phyloP scores from a whole-genome alignment of 2,888 invertebrate genomes.

The Napeogenes inachia region DNA sequence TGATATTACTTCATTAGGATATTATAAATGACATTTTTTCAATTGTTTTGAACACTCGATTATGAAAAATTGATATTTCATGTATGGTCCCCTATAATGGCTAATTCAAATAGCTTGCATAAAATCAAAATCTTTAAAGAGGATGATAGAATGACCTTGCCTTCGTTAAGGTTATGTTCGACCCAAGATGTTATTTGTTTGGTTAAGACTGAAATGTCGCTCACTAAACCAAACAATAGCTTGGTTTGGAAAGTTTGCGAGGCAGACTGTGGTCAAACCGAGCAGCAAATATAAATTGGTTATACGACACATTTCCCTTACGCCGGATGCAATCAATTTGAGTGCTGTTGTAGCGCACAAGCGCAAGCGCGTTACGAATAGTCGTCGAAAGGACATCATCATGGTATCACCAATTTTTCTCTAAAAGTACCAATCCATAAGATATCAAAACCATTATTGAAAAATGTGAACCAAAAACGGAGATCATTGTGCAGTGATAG shows the following conservation, averaged over 20 bases:
- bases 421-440: constrained; percentile 14
- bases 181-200: too few species aligned
- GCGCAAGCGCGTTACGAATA: constrained; percentile 53
- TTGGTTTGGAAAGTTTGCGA: constrained; percentile 23
- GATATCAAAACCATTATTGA: neutral
- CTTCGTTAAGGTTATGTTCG: too few species aligned
- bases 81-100: too few species aligned
- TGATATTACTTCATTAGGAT: too few species aligned
- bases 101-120: too few species aligned
- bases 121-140: too few species aligned
- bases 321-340: constrained; percentile 76
- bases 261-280: constrained; percentile 58
- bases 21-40: too few species aligned
- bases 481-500: neutral
- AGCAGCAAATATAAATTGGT: constrained; percentile 72
- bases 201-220: too few species aligned
- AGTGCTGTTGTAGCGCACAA: constrained; percentile 45
- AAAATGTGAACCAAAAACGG: constrained; percentile 13
- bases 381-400: constrained; percentile 53
- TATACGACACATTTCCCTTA: constrained; percentile 75
- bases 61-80: too few species aligned
- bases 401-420: constrained; percentile 33
- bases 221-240: constrained; percentile 2
- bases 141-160: too few species aligned
- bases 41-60: too few species aligned